Conservation (phyloP, 2,797 vertebrate genomes). For the Xiphophorus birchmanni region DNA sequence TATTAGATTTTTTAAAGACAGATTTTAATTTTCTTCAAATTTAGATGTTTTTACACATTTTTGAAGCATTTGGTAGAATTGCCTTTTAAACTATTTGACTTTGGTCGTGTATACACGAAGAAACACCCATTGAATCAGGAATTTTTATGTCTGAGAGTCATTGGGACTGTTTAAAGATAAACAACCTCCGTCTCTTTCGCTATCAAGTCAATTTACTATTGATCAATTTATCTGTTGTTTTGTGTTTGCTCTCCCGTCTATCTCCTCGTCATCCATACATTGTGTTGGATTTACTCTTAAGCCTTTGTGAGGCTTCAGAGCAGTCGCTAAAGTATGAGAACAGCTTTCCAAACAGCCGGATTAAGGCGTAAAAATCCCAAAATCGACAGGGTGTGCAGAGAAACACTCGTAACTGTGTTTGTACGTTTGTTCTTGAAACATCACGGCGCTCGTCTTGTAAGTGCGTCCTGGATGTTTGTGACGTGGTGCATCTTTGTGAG, state of each 20-base stretch:
- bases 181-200: not conserved
- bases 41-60: not conserved
- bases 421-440: constrained; percentile 14
- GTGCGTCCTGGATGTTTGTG: constrained; percentile 12
- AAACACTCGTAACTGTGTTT: not conserved
- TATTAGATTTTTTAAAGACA: not conserved
- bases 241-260: not conserved
- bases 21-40: not conserved
- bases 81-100: not conserved
- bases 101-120: not conserved
- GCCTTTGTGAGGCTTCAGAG: not conserved
- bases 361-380: constrained; percentile 1
- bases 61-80: not conserved
- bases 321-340: constrained; percentile 3
- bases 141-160: too few relatives aligned
- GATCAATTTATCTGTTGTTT: constrained; percentile 8
- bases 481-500: constrained; percentile 8
- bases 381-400: not conserved
- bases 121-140: not conserved
- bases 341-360: constrained; percentile 9
- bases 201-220: not conserved
- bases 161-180: not conserved
- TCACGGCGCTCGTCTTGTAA: not conserved
- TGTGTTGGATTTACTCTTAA: not conserved
- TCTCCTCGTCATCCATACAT: not conserved